Evolutionary conservation across 2,113 vertebrate species (phyloP).

Genomic region (Bothrops jararaca): DNA sequence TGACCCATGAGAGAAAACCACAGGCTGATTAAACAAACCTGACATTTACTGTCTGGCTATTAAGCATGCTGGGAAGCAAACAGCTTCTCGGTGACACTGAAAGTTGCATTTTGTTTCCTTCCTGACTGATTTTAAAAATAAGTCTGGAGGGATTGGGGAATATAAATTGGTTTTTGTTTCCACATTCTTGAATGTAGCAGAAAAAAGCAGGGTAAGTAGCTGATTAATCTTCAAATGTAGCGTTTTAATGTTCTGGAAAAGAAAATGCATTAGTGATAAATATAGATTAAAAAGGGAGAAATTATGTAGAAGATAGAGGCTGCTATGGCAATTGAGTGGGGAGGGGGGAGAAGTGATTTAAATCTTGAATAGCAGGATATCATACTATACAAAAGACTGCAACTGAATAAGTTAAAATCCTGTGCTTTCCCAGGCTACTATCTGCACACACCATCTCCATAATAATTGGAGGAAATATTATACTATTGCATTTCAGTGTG

Average conservation of each 20-base stretch:
- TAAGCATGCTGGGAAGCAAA: not conserved
- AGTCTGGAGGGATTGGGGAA: not conserved
- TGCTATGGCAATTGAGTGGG: not conserved
- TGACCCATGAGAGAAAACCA: not conserved
- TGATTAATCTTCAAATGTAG: conserved; percentile 24
- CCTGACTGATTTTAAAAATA: not conserved
- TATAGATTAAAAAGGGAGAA: not conserved
- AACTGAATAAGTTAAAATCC: not conserved
- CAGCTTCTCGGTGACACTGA: not conserved
- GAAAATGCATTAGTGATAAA: conserved; percentile 20
- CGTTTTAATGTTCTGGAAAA: conserved; percentile 27
- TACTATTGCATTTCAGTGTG: not conserved
- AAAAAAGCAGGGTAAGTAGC: conserved; percentile 25
- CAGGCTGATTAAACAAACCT: conserved; percentile 2
- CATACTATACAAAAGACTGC: not conserved
- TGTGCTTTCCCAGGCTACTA: not conserved
- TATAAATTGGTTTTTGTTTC: conserved; percentile 14
- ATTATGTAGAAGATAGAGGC: not conserved
- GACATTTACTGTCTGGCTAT: not conserved
- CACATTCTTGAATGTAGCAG: not conserved
- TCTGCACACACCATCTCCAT: not conserved
- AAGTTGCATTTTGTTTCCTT: not conserved
- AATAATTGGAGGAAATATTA: not conserved
- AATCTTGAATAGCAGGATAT: conserved; percentile 19
- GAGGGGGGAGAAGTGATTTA: not conserved